Percentiles rank a stretch among this genome's conserved stretches.
These are phyloP conservation scores for Myotis planiceps DNA, from an alignment of 2,797 vertebrate species.

Conservation along the genomic window DNA sequence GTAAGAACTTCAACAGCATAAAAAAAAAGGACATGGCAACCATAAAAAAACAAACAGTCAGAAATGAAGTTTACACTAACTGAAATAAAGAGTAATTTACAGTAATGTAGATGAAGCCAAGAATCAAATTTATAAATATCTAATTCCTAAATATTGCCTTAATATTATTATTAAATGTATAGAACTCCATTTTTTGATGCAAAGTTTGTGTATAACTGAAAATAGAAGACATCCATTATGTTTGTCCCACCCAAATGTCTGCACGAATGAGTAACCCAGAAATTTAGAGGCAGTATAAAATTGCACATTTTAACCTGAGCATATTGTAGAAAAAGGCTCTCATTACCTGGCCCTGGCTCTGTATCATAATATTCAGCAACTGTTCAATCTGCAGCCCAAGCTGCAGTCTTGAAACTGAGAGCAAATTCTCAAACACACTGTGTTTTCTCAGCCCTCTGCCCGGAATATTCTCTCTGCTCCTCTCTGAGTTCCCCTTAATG, in stretches of 20 bases:
- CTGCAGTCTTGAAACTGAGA: neutral
- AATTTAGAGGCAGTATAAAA: conserved; percentile 19
- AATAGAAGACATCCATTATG: neutral
- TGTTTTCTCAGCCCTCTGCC: neutral
- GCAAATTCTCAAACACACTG: neutral
- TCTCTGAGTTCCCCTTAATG: neutral
- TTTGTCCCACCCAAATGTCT: neutral
- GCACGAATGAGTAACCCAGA: neutral
- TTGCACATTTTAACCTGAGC: neutral
- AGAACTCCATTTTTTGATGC: neutral
- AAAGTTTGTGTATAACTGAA: neutral
- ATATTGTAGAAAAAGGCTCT: neutral
- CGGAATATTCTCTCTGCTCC: too few species aligned
- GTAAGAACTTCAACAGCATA: neutral
- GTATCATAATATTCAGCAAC: neutral
- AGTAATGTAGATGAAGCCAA: neutral
- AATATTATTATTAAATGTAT: conserved; percentile 14
- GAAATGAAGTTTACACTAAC: neutral
- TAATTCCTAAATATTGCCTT: neutral
- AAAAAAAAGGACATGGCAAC: neutral
- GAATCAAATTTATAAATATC: conserved; percentile 5
- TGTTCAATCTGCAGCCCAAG: neutral
- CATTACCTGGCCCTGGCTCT: neutral
- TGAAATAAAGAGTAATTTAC: neutral
- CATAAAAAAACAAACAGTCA: neutral